Conservation (phyloP, 2,113 vertebrate genomes). For the Plecotus auritus region DNA sequence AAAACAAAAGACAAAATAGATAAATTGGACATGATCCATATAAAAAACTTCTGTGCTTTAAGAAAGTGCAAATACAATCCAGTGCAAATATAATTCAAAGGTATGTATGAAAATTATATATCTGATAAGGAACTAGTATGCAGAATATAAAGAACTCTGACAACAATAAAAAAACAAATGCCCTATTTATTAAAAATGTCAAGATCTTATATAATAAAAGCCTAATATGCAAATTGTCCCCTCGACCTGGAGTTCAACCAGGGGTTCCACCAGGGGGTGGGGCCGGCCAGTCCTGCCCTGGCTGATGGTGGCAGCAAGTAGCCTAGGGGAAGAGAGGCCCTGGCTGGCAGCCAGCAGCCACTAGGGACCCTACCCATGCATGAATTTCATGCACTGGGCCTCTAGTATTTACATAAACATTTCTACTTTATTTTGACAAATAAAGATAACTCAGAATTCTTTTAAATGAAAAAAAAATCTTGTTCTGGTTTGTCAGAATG, state of each 20-base stretch:
- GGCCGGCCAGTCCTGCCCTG: rapidly evolving
- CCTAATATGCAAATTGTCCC: too few relatives aligned
- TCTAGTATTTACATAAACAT: background rate
- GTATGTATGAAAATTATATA: background rate
- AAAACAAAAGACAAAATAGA: background rate
- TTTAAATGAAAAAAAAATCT: background rate
- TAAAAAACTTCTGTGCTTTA: background rate
- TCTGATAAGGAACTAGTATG: background rate
- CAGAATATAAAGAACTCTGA: background rate
- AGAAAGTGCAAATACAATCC: background rate
- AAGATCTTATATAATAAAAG: background rate
- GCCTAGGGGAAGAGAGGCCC: too few relatives aligned
- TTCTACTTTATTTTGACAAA: background rate
- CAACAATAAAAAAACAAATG: background rate
- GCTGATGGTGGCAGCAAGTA: too few relatives aligned
- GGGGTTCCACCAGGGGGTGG: too few relatives aligned
- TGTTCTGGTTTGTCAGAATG: background rate
- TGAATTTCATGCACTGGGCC: too few relatives aligned
- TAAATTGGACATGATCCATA: background rate
- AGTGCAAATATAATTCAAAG: background rate
- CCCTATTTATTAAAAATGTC: background rate
- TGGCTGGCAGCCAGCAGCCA: rapidly evolving
- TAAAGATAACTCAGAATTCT: background rate
- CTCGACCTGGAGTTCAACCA: too few relatives aligned
- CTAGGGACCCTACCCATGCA: too few relatives aligned